phyloP scores from a whole-genome alignment of 2,888 invertebrate genomes.

The Oegoconia quadripuncta region DNA sequence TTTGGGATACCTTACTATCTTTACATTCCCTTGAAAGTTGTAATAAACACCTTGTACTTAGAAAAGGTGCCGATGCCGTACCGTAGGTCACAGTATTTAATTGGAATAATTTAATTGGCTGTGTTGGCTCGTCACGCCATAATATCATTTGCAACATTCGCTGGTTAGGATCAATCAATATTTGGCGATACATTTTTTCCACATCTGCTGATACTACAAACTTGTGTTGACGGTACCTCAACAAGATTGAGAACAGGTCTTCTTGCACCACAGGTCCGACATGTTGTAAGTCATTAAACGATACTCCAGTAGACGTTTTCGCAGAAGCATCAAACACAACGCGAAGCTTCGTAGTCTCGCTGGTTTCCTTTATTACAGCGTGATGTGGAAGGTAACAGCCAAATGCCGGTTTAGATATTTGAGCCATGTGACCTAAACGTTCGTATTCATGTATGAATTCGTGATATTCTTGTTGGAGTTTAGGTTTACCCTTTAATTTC shows the following conservation, averaged over 20 bases:
- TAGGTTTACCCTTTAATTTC: not conserved
- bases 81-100: too few relatives aligned
- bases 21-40: too few relatives aligned
- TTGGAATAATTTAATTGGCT: too few relatives aligned
- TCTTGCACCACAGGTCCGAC: constrained; percentile 20
- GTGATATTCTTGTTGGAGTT: too few relatives aligned
- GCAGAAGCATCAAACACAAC: constrained; percentile 2
- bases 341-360: constrained; percentile 1
- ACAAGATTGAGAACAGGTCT: constrained; percentile 30
- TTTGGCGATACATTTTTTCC: too few relatives aligned
- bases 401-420: not conserved
- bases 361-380: not conserved
- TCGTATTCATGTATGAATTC: too few relatives aligned
- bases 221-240: constrained; percentile 30
- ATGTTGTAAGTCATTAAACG: constrained; percentile 3
- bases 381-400: constrained; percentile 3
- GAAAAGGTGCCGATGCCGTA: too few relatives aligned
- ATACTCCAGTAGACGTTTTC: not conserved
- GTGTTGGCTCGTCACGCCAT: too few relatives aligned
- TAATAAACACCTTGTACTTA: too few relatives aligned
- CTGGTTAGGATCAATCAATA: too few relatives aligned
- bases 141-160: too few relatives aligned
- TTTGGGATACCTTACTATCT: too few relatives aligned
- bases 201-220: constrained; percentile 28
- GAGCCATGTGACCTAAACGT: not conserved